Percentiles rank a stretch among this genome's conserved stretches.
Conservation (phyloP, 1,140 invertebrate species). For the Paraescarpia echinospica region DNA sequence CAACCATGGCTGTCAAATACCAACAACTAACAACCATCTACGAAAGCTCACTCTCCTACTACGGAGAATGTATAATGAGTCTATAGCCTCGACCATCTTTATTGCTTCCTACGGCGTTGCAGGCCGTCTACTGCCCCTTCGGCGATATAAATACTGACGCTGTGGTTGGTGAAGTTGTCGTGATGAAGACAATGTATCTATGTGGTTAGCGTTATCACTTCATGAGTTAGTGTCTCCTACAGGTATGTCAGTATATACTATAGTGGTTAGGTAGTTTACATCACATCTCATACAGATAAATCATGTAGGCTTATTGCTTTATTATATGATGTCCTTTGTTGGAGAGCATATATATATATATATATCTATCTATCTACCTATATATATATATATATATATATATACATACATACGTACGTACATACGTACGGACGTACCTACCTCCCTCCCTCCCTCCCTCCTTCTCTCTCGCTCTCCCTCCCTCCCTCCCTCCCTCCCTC, state of each 20-base stretch:
- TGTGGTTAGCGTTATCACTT: background rate
- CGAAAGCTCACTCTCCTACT: background rate
- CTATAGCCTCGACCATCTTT: background rate
- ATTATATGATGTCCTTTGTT: background rate
- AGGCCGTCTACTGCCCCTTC: background rate
- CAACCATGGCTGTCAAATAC: background rate
- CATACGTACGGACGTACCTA: background rate
- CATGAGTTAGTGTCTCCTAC: background rate
- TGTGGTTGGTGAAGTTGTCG: background rate
- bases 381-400: background rate
- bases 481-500: too few species aligned
- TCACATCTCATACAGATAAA: background rate
- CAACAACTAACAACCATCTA: background rate
- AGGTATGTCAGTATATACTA: background rate
- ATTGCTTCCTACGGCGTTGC: background rate
- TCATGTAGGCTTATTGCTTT: too few species aligned
- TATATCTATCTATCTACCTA: background rate
- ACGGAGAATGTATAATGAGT: background rate
- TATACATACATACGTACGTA: background rate
- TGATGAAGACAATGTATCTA: background rate
- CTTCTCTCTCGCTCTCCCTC: background rate
- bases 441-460: background rate
- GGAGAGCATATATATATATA: background rate
- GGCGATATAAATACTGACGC: background rate
- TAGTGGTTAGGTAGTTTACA: background rate